Evolutionary conservation across 92 coral and sea anemone genomes (phyloP).

Genomic region (Virgularia gustaviana): DNA sequence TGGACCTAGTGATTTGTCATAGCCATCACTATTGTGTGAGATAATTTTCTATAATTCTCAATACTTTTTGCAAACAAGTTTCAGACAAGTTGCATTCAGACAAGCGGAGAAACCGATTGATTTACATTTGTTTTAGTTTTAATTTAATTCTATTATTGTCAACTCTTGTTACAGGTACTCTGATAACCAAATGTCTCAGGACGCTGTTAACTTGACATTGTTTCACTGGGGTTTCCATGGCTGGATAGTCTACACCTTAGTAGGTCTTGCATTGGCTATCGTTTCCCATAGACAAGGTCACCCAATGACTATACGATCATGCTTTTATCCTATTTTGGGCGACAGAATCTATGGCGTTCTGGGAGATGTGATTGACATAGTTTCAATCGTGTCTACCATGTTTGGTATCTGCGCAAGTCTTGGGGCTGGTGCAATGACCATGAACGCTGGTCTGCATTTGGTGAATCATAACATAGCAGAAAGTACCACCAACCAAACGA

Average conservation of each 20-base stretch:
- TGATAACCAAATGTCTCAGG: conserved; percentile 58
- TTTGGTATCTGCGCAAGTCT: conserved; percentile 48
- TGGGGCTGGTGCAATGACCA: conserved; percentile 40
- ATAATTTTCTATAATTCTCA: too few species aligned
- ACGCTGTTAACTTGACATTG: conserved; percentile 39
- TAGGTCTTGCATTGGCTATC: conserved; percentile 31
- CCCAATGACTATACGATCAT: conserved; percentile 40
- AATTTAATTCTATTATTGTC: too few species aligned
- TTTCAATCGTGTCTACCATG: conserved; percentile 39
- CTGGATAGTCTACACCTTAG: conserved; percentile 31
- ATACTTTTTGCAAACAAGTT: too few species aligned
- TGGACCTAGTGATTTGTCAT: too few species aligned
- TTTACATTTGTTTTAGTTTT: too few species aligned
- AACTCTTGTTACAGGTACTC: conserved; percentile 43
- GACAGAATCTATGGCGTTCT: conserved; percentile 51
- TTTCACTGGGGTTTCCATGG: conserved; percentile 48
- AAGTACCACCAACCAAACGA: conserved; percentile 20
- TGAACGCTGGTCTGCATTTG: conserved; percentile 31
- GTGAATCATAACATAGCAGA: conserved; percentile 5
- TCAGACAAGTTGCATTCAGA: too few species aligned
- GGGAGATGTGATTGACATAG: conserved; percentile 36
- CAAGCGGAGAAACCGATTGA: too few species aligned
- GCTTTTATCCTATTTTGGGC: conserved; percentile 47
- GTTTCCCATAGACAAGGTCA: conserved; percentile 27
- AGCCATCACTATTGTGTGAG: too few species aligned